Percentiles rank a stretch among this genome's conserved stretches.
Conservation (phyloP, 1,140 invertebrate species). For the Listronotus bonariensis region DNA sequence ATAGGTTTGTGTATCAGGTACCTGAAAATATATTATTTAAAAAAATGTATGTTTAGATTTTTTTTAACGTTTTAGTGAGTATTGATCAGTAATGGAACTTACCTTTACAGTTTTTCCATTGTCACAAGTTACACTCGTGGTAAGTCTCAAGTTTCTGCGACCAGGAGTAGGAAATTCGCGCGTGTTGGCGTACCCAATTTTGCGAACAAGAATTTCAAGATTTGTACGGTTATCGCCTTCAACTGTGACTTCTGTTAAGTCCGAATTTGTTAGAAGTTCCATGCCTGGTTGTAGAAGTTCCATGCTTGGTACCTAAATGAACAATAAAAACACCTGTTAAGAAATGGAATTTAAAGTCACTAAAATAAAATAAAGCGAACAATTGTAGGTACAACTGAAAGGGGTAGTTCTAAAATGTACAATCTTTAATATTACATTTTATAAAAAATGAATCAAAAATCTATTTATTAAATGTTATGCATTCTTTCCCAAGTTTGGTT, state of each 20-base stretch:
- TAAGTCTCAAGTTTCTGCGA: slow-evolving; percentile 82
- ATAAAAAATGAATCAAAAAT: too few relatives aligned
- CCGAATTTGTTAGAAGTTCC: slow-evolving; percentile 72
- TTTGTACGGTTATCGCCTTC: slow-evolving; percentile 89
- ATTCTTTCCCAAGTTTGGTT: too few relatives aligned
- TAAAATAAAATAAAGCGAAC: too few relatives aligned
- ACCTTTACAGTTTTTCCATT: slow-evolving; percentile 69
- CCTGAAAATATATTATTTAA: slow-evolving; percentile 40
- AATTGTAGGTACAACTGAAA: too few relatives aligned
- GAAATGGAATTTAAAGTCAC: too few relatives aligned
- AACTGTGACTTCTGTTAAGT: slow-evolving; percentile 88
- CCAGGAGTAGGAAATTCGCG: slow-evolving; percentile 91
- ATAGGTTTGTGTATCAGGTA: slow-evolving; percentile 79
- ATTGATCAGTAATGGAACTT: too few relatives aligned
- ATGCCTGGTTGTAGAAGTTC: slow-evolving; percentile 76
- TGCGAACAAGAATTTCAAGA: slow-evolving; percentile 82
- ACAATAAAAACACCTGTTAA: background rate
- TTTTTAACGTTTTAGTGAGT: too few relatives aligned
- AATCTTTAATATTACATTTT: too few relatives aligned
- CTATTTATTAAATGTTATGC: too few relatives aligned
- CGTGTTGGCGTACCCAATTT: slow-evolving; percentile 89
- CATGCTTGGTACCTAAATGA: slow-evolving; percentile 75
- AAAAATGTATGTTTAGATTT: too few relatives aligned
- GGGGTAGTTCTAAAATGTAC: too few relatives aligned
- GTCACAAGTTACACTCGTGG: slow-evolving; percentile 77